Evolutionary conservation across 2,113 vertebrate species (phyloP), one percentile per base, ranked within the genome.

Genomic region (Cheirogaleus medius): DNA sequence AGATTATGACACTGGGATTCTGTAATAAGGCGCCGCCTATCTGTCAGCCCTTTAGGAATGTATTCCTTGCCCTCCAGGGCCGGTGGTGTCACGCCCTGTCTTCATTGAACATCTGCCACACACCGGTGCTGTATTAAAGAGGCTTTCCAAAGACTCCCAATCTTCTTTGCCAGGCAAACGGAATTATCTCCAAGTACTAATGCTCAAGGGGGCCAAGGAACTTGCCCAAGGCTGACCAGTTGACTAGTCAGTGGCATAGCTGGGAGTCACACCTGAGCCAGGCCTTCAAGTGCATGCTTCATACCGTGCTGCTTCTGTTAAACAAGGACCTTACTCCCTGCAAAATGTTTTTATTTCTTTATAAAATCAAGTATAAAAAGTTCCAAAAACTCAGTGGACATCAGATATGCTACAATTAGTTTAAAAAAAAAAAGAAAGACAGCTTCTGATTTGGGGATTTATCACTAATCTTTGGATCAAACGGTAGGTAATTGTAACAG

Each of bases 111-210:
- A 27, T 14, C 73, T 14, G 4, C 37, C 14, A 1, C 3, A 2
- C 0, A 6, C 6, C 5, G 29, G 27, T 0, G 0, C 17, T 17
- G 2, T 3, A 15, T 60, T 73, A 32, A 64, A 81, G 52, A 34
- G 3, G 5, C 49, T 64, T 17, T 34, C 73, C n/a, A 39, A 15
- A 66, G 68, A 39, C 9, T 34, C 56, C 64, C 15, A 3, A 23
- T 17, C 54, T 54, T 66, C 6, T 58, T 37, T 15, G 23, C 0
- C 1, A 63, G 34, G n/a, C 58, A 63, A 42, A 54, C 18, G 23
- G 52, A 47, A 7, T 3, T 13, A 23, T 44, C 44, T 44, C 56
- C 8, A 39, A 5, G 12, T 25, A 42, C 7, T 15, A 42, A 54
- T 15, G 88, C n/a, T 37, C 1, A 5, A 14, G 5, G 74, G 17